These are phyloP conservation scores for Cotesia chilonis DNA, from an alignment of 1,140 invertebrate species.

Conservation along the genomic window DNA sequence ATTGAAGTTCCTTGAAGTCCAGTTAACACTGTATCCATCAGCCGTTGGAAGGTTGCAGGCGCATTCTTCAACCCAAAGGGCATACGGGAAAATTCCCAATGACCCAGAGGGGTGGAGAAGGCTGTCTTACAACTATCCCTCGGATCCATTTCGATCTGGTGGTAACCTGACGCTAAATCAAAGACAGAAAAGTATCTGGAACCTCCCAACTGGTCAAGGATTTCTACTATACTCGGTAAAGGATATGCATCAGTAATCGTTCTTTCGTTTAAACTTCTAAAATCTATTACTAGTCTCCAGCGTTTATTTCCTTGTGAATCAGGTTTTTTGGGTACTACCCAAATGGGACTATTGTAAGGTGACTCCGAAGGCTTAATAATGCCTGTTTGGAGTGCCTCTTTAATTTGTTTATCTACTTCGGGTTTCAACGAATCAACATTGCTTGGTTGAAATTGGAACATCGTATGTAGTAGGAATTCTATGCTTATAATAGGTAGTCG, in stretches of 20 bases:
- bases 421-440: not conserved
- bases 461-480: no score
- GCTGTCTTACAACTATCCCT: slow-evolving; percentile 8
- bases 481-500: no score
- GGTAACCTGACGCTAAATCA: not conserved
- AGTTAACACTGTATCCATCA: slow-evolving; percentile 15
- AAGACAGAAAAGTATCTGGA: no score
- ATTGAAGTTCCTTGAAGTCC: not conserved
- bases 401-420: not conserved
- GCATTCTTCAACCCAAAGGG: slow-evolving; percentile 13
- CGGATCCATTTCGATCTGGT: not conserved
- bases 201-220: no score
- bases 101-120: not conserved
- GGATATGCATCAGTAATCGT: no score
- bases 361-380: not conserved
- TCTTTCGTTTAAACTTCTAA: no score
- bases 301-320: no score
- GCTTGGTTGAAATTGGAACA: no score
- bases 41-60: not conserved
- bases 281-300: no score
- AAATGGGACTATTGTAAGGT: not conserved
- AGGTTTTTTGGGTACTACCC: no score
- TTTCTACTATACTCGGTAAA: no score
- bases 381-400: not conserved
- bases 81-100: slow-evolving; percentile 10